Evolutionary conservation across 2,797 vertebrate genomes (phyloP).

Genomic region (Acanthiza pusilla): DNA sequence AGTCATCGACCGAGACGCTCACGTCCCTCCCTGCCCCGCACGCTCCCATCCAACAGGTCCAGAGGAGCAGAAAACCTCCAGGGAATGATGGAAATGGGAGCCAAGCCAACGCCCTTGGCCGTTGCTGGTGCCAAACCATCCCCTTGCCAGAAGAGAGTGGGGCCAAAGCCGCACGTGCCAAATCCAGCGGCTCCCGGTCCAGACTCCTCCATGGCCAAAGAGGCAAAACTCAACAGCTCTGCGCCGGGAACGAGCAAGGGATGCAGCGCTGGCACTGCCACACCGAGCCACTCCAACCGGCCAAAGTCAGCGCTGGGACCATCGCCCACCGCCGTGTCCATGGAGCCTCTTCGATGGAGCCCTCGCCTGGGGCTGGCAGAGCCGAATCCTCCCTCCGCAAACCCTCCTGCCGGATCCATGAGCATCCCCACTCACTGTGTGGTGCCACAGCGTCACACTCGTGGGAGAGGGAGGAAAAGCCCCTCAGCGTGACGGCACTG

Average conservation of each 20-base stretch:
- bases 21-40: accelerated
- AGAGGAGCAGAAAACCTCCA: neutral
- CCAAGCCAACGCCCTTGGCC: neutral
- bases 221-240: neutral
- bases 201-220: neutral
- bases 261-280: neutral
- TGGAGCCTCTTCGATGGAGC: neutral
- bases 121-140: neutral
- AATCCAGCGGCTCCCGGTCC: neutral
- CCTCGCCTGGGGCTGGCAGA: accelerated
- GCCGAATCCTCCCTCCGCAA: neutral
- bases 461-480: constrained; percentile 43
- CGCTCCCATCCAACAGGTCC: neutral
- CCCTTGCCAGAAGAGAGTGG: neutral
- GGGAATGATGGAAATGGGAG: neutral
- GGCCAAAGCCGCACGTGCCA: neutral
- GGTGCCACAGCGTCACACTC: neutral
- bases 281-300: accelerated
- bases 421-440: neutral
- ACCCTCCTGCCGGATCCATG: neutral
- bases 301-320: neutral
- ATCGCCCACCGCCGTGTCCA: accelerated
- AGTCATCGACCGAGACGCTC: accelerated
- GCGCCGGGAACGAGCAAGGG: accelerated
- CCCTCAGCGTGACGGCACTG: constrained; percentile 1